Percentiles rank a stretch among this genome's conserved stretches.
Evolutionary conservation across 2,888 invertebrate species (phyloP).

Genomic region (Elmis aenea): DNA sequence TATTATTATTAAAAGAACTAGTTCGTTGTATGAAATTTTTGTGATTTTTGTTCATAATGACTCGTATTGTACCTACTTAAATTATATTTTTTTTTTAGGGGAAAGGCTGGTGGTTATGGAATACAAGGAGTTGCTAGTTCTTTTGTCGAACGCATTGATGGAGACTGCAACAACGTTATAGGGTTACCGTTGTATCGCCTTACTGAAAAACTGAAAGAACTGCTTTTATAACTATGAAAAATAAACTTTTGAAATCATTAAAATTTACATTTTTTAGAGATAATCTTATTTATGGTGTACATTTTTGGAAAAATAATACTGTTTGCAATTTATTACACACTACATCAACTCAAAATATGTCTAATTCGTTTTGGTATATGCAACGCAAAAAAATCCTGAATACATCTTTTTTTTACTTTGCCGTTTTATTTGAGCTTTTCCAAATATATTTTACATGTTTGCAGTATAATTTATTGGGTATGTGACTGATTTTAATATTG

Average conservation of each 20-base stretch:
- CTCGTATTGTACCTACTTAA: not conserved
- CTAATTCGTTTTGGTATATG: too few species aligned
- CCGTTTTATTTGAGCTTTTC: too few species aligned
- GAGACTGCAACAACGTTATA: slow-evolving; percentile 65
- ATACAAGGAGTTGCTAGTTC: slow-evolving; percentile 64
- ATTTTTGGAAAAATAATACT: too few species aligned
- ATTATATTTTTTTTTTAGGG: slow-evolving; percentile 32
- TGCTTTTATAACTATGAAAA: slow-evolving; percentile 19
- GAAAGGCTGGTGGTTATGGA: slow-evolving; percentile 67
- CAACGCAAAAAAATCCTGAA: too few species aligned
- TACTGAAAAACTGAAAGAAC: slow-evolving; percentile 33
- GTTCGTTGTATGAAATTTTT: not conserved
- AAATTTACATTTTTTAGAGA: too few species aligned
- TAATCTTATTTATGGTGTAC: too few species aligned
- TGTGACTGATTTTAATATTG: too few species aligned
- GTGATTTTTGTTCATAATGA: slow-evolving; percentile 3
- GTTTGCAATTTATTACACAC: too few species aligned
- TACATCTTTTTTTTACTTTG: too few species aligned
- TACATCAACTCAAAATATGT: too few species aligned
- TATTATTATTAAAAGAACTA: not conserved
- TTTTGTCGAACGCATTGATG: slow-evolving; percentile 58
- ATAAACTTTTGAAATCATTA: not conserved
- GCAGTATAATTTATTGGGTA: too few species aligned
- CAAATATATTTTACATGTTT: too few species aligned
- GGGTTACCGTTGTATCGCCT: slow-evolving; percentile 60